Base-by-base conservation (phyloP, 2,888 invertebrate species). In the Agrochola macilenta region DNA sequence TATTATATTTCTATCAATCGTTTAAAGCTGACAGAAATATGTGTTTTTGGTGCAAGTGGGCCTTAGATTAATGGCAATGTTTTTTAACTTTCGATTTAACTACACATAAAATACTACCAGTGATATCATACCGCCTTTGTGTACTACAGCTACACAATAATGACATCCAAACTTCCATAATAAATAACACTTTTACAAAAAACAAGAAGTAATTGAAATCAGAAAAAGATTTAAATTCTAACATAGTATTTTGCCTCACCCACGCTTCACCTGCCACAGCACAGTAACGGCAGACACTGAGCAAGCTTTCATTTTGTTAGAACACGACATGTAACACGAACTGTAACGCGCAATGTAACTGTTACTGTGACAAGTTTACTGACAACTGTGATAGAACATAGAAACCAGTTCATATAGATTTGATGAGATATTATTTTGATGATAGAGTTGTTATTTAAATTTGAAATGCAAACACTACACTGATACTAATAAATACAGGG, bases 241-340 rank as follows among this genome's bases (percentile, higher is more conserved):
- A 71, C 52, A 60, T 81, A 57, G 60, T 76, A 78, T 76, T 79
- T 83, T 76, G 77, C 78, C 80, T 77, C 79, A 88, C 83, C 87
- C 93, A 93, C 83, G 94, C 94, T 94, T 94, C 79, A 80, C 88
- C 88, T 83, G 84, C 86, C 92, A 91, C 92, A 92, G 93, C 95
- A 95, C 94, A 82, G 81, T 91, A 84, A 87, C 68, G 84, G 63
- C 65, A 82, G 71, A 86, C 69, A 78, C 82, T 69, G 64, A 90
- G 89, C 92, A 91, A 92, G 93, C 93, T 93, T 93, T 83, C 79
- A 85, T 84, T 87, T 83, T 84, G 43, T 86, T 85, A 83, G 81
- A 81, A 75, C 83, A 83, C 76, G 17, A 76, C 78, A 20, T 79
- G 76, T 80, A 79, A 78, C 61, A 79, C 17, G 26, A 76, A 49